Evolutionary conservation across 2,888 invertebrate genomes (phyloP), one percentile per base, ranked within the genome.

Genomic region (Isoperla grammatica): DNA sequence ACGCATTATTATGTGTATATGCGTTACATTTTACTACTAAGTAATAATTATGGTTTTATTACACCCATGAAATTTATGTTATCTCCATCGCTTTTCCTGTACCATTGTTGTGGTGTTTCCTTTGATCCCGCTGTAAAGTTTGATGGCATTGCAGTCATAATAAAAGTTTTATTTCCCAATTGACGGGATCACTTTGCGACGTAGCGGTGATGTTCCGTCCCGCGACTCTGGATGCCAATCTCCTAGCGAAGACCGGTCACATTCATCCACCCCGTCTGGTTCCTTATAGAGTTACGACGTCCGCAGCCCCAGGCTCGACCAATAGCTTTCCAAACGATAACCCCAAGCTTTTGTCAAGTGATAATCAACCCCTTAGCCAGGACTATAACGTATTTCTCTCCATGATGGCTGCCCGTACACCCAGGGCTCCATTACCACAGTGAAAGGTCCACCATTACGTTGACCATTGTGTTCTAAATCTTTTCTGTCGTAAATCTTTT

Each of bases 371-470:
- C 56, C 53, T 53, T 56, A 56, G 40, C 29, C 11, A 2, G 15
- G 45, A 56, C 45, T 29, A 56, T 56, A 60, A 60, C 45, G 48
- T 53, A 53, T 53, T 53, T 53, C 39, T 53, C 39, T 49, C 49
- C 49, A 15, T n/a, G 49, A 22, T 17, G 20, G 22, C 20, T 23
- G 48, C n/a, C 48, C 22, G n/a, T 50, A 50, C 37, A 19, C 39
- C 42, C 11, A 13, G 46, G 12, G 58, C 60, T 60, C 60, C 45
- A 56, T 60, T 60, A 60, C 60, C 46, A 19, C 60, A 40, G 54
- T 56, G 56, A 60, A 60, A 60, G 60, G 60, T 55, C 56, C 42
- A 22, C 60, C 60, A 60, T 60, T 60, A 60, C 56, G 37, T 37
- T 40, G 58, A 49, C 39, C 60, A 60, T 60, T 60, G 60, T 56